These are phyloP conservation scores for Dugesia japonica DNA, from an alignment of 2,888 invertebrate genomes.

Conservation along the genomic window DNA sequence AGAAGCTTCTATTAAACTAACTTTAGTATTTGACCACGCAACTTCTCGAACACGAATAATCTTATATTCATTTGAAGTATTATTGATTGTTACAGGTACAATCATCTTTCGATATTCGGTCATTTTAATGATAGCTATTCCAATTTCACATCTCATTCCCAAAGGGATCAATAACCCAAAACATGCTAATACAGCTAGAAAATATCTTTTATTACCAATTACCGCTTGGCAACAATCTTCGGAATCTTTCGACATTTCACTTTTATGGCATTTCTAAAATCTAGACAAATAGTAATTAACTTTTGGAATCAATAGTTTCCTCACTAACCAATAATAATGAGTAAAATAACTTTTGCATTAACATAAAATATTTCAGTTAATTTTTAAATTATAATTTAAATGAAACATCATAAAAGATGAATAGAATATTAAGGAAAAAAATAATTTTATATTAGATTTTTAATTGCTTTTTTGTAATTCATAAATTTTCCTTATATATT, in stretches of 20 bases:
- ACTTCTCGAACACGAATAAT: constrained; percentile 2
- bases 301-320: background rate
- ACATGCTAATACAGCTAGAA: background rate
- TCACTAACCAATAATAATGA: background rate
- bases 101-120: background rate
- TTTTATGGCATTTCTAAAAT: background rate
- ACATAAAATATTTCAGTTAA: too few species aligned
- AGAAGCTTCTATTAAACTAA: constrained; percentile 33
- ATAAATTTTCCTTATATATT: too few species aligned
- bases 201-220: background rate
- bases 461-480: too few species aligned
- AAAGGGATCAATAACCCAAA: constrained; percentile 28
- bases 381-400: too few species aligned
- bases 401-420: background rate
- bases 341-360: background rate
- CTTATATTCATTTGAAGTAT: background rate
- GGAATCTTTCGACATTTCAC: background rate
- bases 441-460: too few species aligned
- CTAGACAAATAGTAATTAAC: background rate
- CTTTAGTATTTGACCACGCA: constrained; percentile 24
- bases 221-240: background rate
- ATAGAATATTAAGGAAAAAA: too few species aligned
- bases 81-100: background rate
- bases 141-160: constrained; percentile 33
- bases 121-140: constrained; percentile 33